Evolutionary conservation across 2,113 vertebrate genomes (phyloP).

Genomic region (Benitochromis conjunctus): DNA sequence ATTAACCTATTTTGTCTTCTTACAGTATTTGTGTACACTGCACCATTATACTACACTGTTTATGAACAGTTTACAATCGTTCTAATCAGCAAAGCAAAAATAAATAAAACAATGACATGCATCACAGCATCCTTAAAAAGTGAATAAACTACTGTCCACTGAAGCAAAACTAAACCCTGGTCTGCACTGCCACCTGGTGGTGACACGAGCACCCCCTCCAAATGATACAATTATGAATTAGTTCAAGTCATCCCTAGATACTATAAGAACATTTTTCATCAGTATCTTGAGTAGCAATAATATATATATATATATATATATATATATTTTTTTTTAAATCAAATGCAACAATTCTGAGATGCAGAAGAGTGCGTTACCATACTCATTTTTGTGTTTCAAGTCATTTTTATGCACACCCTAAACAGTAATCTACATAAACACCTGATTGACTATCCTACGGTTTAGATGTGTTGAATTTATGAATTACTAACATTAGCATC

Average conservation of each 20-base stretch:
- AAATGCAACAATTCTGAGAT: no score
- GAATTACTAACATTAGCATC: not conserved
- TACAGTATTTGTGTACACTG: not conserved
- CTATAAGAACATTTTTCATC: not conserved
- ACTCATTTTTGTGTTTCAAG: not conserved
- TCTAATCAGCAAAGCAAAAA: not conserved
- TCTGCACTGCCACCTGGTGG: conserved; percentile 56
- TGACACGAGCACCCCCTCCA: not conserved
- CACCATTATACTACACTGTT: not conserved
- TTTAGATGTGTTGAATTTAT: not conserved
- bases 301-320: no score
- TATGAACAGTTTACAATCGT: not conserved
- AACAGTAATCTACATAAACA: not conserved
- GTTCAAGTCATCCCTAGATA: not conserved
- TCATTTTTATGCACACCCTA: not conserved
- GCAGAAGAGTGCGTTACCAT: no score
- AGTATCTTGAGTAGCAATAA: not conserved
- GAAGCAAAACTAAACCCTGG: not conserved
- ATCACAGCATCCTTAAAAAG: not conserved
- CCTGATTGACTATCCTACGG: not conserved
- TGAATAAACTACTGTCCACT: not conserved
- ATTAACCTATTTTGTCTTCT: not conserved
- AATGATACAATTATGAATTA: not conserved
- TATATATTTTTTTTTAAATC: no score
- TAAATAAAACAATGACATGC: not conserved